Conservation (phyloP, 2,113 vertebrate species). For the Cyanoliseus patagonus region DNA sequence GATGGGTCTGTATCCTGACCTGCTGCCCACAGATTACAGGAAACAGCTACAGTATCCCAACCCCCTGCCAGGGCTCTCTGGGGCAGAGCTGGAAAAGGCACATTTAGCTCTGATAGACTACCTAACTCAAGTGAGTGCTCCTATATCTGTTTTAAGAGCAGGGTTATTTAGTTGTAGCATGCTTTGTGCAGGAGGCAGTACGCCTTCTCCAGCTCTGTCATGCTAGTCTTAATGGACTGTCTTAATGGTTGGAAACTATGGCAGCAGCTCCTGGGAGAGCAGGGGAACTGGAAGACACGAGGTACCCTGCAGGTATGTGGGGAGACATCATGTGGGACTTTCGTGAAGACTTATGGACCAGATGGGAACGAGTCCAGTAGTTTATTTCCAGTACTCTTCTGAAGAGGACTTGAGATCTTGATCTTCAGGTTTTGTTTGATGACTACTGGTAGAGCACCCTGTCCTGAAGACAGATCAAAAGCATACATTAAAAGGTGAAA, state of each 20-base stretch:
- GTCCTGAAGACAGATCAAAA: not conserved
- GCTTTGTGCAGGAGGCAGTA: not conserved
- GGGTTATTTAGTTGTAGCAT: not conserved
- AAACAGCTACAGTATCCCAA: slow-evolving; percentile 97
- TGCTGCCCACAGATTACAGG: slow-evolving; percentile 93
- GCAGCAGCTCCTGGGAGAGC: not conserved
- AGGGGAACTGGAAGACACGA: not conserved
- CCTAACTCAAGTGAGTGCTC: slow-evolving; percentile 87
- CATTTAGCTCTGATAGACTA: slow-evolving; percentile 97
- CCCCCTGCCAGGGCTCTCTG: slow-evolving; percentile 88
- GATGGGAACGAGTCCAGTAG: not conserved
- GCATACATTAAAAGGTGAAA: not conserved
- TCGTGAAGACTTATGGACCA: not conserved
- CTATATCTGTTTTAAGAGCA: not conserved
- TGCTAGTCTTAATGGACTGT: not conserved
- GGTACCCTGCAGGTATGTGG: not conserved
- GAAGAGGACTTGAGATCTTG: not conserved
- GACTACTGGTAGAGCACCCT: not conserved
- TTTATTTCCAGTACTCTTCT: not conserved
- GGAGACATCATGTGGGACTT: not conserved
- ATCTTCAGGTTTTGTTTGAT: not conserved
- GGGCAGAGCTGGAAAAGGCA: slow-evolving; percentile 93
- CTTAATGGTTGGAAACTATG: not conserved
- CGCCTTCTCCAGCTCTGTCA: not conserved
- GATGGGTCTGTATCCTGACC: slow-evolving; percentile 96